These are phyloP conservation scores for Diachasma alloeum DNA, from an alignment of 1,140 invertebrate genomes.

Conservation along the genomic window DNA sequence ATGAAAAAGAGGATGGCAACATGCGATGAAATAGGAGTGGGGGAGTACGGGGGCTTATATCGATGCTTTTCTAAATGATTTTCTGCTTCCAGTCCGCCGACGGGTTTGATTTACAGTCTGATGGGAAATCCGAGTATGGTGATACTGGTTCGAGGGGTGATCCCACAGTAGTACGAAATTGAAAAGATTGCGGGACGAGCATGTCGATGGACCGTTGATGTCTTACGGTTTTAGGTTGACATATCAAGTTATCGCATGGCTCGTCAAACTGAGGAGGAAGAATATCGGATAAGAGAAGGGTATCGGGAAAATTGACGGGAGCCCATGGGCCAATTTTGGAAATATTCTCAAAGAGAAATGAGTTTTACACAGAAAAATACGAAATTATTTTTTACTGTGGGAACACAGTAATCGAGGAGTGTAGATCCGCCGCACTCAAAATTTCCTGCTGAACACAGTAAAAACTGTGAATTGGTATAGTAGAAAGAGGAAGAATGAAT, in stretches of 20 bases:
- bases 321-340: no score
- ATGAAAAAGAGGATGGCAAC: background rate
- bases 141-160: background rate
- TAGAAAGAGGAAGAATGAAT: no score
- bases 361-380: no score
- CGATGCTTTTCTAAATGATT: slow-evolving; percentile 9
- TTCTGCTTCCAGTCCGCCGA: background rate
- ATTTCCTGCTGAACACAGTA: no score
- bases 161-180: background rate
- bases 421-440: no score
- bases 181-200: background rate
- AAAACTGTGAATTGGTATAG: background rate
- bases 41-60: background rate
- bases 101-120: background rate
- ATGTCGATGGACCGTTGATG: background rate
- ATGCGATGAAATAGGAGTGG: background rate
- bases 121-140: background rate
- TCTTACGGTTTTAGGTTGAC: slow-evolving; percentile 23
- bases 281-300: no score
- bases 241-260: no score
- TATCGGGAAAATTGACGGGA: no score
- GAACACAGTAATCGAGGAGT: no score
- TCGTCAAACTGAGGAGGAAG: no score
- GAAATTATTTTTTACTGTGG: no score
- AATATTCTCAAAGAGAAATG: no score